phyloP scores from a whole-genome alignment of 2,113 vertebrate species.

The Engystomops pustulosus region DNA sequence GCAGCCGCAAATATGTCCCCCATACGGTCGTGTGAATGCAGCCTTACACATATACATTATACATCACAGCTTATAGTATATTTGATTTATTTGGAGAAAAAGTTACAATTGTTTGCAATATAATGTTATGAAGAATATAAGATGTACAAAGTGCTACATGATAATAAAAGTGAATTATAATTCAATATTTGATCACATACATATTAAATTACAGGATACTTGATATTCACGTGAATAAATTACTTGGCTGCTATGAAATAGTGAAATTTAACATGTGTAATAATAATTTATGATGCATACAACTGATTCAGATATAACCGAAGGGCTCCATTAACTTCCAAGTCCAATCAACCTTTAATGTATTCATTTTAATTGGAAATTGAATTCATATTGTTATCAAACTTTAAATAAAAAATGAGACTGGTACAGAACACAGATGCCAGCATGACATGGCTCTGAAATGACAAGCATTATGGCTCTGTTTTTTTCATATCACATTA shows the following conservation, averaged over 20 bases:
- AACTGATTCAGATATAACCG: neutral
- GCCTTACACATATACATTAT: neutral
- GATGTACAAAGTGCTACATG: neutral
- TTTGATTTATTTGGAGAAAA: neutral
- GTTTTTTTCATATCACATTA: too few relatives aligned
- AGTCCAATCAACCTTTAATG: slow-evolving; percentile 5
- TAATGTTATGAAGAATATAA: neutral
- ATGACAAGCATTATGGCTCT: too few relatives aligned
- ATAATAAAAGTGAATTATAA: neutral
- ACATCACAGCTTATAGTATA: neutral
- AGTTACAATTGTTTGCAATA: neutral
- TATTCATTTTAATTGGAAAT: slow-evolving; percentile 3
- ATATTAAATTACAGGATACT: slow-evolving; percentile 4
- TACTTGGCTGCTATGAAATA: neutral
- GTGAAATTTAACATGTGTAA: slow-evolving; percentile 18
- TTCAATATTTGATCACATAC: neutral
- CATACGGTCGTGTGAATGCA: too few relatives aligned
- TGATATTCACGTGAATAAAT: slow-evolving; percentile 17
- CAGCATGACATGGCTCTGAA: neutral
- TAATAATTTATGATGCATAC: slow-evolving; percentile 15
- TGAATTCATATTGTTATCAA: neutral
- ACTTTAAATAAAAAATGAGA: neutral
- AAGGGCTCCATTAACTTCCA: slow-evolving; percentile 1
- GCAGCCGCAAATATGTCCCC: too few relatives aligned
- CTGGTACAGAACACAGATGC: neutral